Conservation (phyloP, 1,140 invertebrate genomes). For the Chelonus insularis region DNA sequence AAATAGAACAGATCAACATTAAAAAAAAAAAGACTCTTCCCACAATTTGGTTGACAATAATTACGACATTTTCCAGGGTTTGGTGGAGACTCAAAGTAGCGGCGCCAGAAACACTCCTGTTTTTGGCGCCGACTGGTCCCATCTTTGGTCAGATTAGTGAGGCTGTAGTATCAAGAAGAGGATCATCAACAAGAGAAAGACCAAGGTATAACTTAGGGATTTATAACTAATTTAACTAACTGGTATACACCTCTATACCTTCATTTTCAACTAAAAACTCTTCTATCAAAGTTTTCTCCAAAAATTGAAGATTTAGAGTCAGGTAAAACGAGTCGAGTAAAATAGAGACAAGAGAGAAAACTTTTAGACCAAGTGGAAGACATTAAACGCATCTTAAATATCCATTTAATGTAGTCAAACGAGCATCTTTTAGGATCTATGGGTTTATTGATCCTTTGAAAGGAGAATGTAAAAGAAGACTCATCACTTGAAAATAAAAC, state of each 20-base stretch:
- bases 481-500: slow-evolving; percentile 1
- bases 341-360: background rate
- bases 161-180: background rate
- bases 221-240: too few relatives aligned
- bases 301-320: background rate
- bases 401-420: slow-evolving; percentile 13
- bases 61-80: background rate
- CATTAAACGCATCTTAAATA: background rate
- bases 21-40: too few relatives aligned
- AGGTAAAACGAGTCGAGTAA: background rate
- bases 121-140: slow-evolving; percentile 27
- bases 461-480: background rate
- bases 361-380: background rate
- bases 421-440: background rate
- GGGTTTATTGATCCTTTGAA: slow-evolving; percentile 17
- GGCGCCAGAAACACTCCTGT: slow-evolving; percentile 24
- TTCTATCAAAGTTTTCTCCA: background rate
- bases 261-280: too few relatives aligned
- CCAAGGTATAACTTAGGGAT: too few relatives aligned
- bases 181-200: background rate
- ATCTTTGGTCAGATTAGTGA: background rate
- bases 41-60: too few relatives aligned
- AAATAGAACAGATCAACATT: too few relatives aligned
- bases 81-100: too few relatives aligned
- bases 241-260: too few relatives aligned